phyloP scores from a whole-genome alignment of 1,140 invertebrate species.

The Lamellibrachia luymesi region DNA sequence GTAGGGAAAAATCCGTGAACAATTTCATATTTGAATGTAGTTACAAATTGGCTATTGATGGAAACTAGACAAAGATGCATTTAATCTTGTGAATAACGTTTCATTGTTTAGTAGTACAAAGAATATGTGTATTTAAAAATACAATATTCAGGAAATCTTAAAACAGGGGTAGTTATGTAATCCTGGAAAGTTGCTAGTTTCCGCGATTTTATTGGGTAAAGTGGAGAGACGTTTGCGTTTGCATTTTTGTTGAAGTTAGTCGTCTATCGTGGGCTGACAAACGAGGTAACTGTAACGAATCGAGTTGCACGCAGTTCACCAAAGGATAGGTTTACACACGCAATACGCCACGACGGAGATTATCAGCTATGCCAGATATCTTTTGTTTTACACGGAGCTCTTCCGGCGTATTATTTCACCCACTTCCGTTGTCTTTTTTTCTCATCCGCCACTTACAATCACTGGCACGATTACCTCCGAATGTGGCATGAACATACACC shows the following conservation, averaged over 20 bases:
- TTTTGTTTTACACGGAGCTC: background rate
- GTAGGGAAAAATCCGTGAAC: too few relatives aligned
- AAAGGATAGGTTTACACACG: background rate
- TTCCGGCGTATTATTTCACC: background rate
- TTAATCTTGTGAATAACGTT: too few relatives aligned
- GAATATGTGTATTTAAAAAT: too few relatives aligned
- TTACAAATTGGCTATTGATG: too few relatives aligned
- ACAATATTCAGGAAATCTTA: too few relatives aligned
- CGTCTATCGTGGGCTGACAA: background rate
- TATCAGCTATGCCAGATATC: background rate
- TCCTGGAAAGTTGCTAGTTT: too few relatives aligned
- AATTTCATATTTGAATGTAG: too few relatives aligned
- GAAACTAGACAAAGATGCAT: too few relatives aligned
- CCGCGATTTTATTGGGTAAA: background rate
- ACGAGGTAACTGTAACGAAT: background rate
- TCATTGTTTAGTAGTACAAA: too few relatives aligned
- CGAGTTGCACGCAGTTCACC: background rate
- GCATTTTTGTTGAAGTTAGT: too few relatives aligned
- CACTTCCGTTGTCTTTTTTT: background rate
- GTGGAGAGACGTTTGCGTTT: background rate
- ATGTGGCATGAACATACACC: background rate
- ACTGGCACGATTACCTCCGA: background rate
- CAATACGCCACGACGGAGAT: background rate
- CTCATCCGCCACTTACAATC: background rate
- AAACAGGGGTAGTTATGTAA: too few relatives aligned